phyloP scores from a whole-genome alignment of 1,140 invertebrate species.

The Drosophila oshimai region DNA sequence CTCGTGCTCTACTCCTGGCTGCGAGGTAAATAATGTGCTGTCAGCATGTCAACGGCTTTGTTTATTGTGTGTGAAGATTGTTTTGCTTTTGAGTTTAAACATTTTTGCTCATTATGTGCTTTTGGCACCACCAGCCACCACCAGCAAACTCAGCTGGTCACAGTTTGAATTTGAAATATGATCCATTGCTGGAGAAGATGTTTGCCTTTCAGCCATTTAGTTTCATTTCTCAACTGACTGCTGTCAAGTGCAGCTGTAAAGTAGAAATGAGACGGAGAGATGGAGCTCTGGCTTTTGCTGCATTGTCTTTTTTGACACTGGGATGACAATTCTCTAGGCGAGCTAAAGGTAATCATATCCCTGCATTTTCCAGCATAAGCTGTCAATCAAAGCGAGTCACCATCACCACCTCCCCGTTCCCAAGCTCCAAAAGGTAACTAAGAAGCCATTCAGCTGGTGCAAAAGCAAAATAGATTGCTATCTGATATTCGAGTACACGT shows the following conservation, averaged over 20 bases:
- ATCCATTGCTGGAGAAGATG: slow-evolving; percentile 11
- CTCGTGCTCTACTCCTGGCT: slow-evolving; percentile 13
- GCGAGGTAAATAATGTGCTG: slow-evolving; percentile 52
- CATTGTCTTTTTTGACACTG: slow-evolving; percentile 24
- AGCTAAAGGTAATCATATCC: slow-evolving; percentile 34
- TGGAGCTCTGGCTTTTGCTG: background rate
- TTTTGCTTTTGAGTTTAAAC: slow-evolving; percentile 24
- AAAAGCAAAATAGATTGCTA: slow-evolving; percentile 31
- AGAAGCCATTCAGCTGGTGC: slow-evolving; percentile 7
- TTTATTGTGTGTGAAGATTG: slow-evolving; percentile 8
- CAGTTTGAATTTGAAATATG: slow-evolving; percentile 46
- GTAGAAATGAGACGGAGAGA: no score
- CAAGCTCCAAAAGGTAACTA: background rate
- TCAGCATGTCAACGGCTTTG: slow-evolving; percentile 52
- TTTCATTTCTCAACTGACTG: slow-evolving; percentile 48
- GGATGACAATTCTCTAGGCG: slow-evolving; percentile 25
- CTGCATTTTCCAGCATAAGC: slow-evolving; percentile 21
- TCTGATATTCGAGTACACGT: slow-evolving; percentile 26
- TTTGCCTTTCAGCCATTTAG: slow-evolving; percentile 34
- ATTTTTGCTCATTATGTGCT: slow-evolving; percentile 49
- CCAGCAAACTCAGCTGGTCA: slow-evolving; percentile 12
- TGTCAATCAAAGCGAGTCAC: slow-evolving; percentile 39
- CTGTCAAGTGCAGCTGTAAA: slow-evolving; percentile 34
- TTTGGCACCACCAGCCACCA: background rate
- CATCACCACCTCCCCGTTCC: background rate